Evolutionary conservation across 2,113 vertebrate species (phyloP).

Genomic region (Pangasianodon hypophthalmus): DNA sequence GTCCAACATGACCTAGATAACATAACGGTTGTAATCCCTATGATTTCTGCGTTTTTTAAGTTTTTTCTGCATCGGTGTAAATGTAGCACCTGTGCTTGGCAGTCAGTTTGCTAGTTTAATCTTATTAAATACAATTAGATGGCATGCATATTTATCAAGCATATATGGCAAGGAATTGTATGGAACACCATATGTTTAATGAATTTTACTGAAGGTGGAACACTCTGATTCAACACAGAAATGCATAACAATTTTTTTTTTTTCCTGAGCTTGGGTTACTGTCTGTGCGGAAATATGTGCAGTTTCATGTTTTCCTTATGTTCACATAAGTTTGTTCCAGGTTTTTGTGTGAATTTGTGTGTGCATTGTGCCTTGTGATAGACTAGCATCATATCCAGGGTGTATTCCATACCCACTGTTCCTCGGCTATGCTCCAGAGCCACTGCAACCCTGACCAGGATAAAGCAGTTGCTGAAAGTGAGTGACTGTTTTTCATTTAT

Average conservation of each 20-base stretch:
- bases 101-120: too few relatives aligned
- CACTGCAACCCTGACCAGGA: not conserved
- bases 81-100: too few relatives aligned
- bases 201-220: not conserved
- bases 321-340: not conserved
- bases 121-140: too few relatives aligned
- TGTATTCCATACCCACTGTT: not conserved
- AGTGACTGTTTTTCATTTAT: not conserved
- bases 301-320: not conserved
- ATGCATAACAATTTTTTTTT: not conserved
- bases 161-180: not conserved
- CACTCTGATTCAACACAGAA: not conserved
- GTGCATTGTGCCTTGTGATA: not conserved
- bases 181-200: not conserved
- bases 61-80: not conserved
- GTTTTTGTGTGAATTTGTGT: not conserved
- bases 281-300: not conserved
- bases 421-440: not conserved
- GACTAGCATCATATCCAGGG: not conserved
- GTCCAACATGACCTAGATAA: too few relatives aligned
- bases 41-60: not conserved
- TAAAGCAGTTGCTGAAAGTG: not conserved
- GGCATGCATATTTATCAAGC: too few relatives aligned
- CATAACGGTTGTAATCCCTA: not conserved
- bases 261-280: not conserved